Evolutionary conservation across 2,888 invertebrate genomes (phyloP).

Genomic region (Drosophila pegasa): DNA sequence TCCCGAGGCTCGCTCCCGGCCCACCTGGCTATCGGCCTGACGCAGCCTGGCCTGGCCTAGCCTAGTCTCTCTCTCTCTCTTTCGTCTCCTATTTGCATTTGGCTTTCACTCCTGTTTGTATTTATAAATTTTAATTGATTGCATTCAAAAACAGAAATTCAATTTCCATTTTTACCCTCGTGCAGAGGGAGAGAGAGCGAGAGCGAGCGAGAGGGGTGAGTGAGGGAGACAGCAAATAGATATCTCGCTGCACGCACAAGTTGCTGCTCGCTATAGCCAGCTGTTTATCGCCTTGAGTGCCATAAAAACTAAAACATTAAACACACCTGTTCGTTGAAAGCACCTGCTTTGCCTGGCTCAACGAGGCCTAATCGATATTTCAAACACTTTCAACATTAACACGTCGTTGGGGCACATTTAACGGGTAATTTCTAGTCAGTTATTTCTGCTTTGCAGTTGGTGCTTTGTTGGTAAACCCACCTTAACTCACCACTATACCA

Average conservation of each 20-base stretch:
- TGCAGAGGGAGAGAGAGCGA: neutral
- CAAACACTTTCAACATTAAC: neutral
- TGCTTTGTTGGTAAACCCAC: too few species aligned
- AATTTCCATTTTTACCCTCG: slow-evolving; percentile 24
- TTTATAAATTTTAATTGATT: slow-evolving; percentile 64
- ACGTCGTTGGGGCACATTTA: neutral
- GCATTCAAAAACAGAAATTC: slow-evolving; percentile 49
- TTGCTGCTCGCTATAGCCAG: neutral
- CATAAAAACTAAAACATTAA: neutral
- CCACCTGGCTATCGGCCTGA: neutral
- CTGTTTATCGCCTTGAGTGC: neutral
- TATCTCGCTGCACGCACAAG: neutral
- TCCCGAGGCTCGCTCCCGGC: neutral
- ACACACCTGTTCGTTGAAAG: neutral
- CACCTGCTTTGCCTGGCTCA: neutral
- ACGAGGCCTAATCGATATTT: neutral
- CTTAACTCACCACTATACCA: neutral
- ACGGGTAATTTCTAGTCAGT: too few species aligned
- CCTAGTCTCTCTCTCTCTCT: neutral
- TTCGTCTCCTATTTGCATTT: slow-evolving; percentile 27
- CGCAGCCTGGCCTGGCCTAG: neutral
- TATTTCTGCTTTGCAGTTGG: too few species aligned
- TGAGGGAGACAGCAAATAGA: neutral
- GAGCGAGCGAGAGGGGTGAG: neutral
- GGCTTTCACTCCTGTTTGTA: slow-evolving; percentile 33